phyloP scores from a whole-genome alignment of 2,797 vertebrate genomes.

The Chaetodon trifasciatus region DNA sequence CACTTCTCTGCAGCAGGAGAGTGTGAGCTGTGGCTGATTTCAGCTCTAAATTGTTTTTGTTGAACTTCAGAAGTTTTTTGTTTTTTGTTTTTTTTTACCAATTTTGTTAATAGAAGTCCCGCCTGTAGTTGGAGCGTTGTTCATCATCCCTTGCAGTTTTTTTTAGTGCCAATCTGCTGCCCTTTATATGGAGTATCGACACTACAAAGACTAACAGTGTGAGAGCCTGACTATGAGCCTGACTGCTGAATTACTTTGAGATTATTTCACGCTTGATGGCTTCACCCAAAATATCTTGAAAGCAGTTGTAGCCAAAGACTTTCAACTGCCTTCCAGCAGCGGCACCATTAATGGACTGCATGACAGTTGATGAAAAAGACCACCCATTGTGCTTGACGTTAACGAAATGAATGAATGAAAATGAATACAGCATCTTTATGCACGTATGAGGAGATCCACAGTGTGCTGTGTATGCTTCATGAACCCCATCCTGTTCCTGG shows the following conservation, averaged over 20 bases:
- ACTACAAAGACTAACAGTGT: neutral
- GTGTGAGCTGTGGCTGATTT: neutral
- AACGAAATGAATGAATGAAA: constrained; percentile 3
- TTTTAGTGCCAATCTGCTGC: constrained; percentile 3
- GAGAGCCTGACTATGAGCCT: neutral
- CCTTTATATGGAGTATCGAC: neutral
- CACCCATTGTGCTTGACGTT: constrained; percentile 5
- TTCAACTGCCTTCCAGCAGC: constrained; percentile 21
- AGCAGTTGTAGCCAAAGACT: constrained; percentile 7
- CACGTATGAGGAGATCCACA: neutral
- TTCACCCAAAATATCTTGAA: constrained; percentile 21
- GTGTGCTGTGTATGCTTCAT: neutral
- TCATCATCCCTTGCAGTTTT: constrained; percentile 3
- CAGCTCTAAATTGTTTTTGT: neutral
- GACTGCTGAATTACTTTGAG: constrained; percentile 19
- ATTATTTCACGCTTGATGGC: constrained; percentile 24
- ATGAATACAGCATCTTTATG: neutral
- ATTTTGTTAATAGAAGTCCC: constrained; percentile 13
- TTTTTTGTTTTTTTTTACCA: neutral
- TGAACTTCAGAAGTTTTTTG: constrained; percentile 8
- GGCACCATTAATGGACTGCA: neutral
- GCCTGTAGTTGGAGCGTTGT: neutral
- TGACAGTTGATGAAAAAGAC: neutral
- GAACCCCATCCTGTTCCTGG: neutral
- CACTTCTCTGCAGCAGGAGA: neutral